Evolutionary conservation across 23 tunicate genomes (phyloP), one percentile per base, ranked within the genome.

Genomic region (Diplosoma virens): DNA sequence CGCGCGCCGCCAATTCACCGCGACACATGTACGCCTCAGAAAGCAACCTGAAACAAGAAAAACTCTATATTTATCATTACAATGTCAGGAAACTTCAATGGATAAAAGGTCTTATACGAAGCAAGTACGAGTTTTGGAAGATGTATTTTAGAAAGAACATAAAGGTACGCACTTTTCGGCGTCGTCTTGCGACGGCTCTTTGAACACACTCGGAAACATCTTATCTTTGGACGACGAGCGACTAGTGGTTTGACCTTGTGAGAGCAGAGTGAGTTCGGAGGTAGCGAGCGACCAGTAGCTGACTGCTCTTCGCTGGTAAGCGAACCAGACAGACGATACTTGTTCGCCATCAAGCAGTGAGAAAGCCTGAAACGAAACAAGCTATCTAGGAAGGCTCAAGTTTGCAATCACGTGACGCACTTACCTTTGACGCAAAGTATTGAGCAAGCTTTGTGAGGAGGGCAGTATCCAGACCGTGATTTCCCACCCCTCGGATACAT

Each of bases 1-100:
- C 87, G 22, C 76, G 84, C 1, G 82, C 97, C 0, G 89, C 87
- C 14, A 92, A 66, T 22, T 84, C 86, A 3, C 92, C 97, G 25
- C 87, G 90, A 60, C 97, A 85, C 92, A 82, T 82, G 78, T 80
- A 85, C 18, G 81, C 92, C 41, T 85, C 84, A 54, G 97, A 85
- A 11, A 92, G 67, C 31, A 71, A 71, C 21, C 32, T 52, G 22
- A 0, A 1, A 16, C 56, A 71, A 25, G 14, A 37, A 0, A 37
- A 71, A n/a, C 0, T 53, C 56, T 67, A n/a, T n/a, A n/a, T n/a
- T n/a, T n/a, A n/a, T n/a, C n/a, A n/a, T n/a, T n/a, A n/a, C n/a
- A 0, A 22, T 59, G 22, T 46, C 14, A 66, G 17, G 48, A n/a
- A n/a, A n/a, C n/a, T n/a, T n/a, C n/a, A n/a, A n/a, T n/a, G n/a